phyloP scores from a whole-genome alignment of 2,797 vertebrate genomes.

The Micromesistius poutassou region DNA sequence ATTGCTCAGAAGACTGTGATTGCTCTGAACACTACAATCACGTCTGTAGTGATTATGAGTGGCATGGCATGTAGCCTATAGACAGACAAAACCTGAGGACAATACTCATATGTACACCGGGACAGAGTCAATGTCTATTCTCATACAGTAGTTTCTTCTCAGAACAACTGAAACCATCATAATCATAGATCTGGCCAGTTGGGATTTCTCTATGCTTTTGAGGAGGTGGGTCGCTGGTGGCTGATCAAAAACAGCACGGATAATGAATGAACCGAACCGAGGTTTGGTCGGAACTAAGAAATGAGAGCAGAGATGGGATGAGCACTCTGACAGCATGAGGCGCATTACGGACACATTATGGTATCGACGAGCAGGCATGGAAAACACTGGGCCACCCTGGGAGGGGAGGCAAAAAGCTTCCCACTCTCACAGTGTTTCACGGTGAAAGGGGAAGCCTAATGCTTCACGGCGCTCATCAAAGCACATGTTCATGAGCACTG shows the following conservation, averaged over 20 bases:
- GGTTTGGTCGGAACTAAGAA: neutral
- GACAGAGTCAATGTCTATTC: too few species aligned
- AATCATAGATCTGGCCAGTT: neutral
- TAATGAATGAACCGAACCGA: neutral
- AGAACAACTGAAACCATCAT: neutral
- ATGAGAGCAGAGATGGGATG: neutral
- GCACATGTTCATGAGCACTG: neutral
- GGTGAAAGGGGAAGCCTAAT: slow-evolving; percentile 45
- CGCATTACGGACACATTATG: neutral
- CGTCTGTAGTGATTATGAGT: neutral
- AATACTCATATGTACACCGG: neutral
- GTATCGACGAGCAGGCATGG: neutral
- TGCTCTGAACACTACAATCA: neutral
- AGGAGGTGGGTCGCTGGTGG: neutral
- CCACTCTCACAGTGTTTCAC: slow-evolving; percentile 1
- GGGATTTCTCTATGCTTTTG: neutral
- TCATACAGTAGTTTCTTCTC: neutral
- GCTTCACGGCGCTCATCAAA: neutral
- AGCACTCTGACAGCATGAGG: neutral
- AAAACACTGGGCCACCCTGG: neutral
- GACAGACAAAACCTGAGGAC: neutral
- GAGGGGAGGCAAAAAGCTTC: neutral
- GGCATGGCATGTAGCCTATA: neutral
- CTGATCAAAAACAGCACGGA: neutral
- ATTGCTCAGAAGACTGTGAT: neutral